Base-by-base conservation (phyloP, 2,888 invertebrate genomes). In the Agrochola circellaris region DNA sequence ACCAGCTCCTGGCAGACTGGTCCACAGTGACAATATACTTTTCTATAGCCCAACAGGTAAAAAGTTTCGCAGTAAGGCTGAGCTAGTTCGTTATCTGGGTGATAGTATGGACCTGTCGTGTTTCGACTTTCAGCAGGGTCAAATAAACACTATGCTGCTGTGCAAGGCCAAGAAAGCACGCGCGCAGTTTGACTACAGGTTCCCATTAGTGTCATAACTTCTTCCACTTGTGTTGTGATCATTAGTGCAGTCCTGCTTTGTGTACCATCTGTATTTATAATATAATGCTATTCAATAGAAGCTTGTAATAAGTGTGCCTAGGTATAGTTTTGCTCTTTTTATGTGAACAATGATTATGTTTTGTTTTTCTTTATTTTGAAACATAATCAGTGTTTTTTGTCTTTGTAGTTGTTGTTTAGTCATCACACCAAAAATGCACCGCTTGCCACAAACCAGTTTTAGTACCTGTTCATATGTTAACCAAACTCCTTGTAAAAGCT, bases 91-190 rank as follows among this genome's bases (percentile, higher is more conserved):
- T 90, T 97, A 97, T 95, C 97, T 98, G 88, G 98, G 98, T 93
- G 98, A 98, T 94, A 97, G 97, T 92, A 97, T 98, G 96, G 98
- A 98, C 97, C 97, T 98, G 90, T 97, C 98, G 90, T 97, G 98
- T 93, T 98, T 98, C 97, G 98, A 98, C 97, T 98, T 98, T 95
- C 97, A 98, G 92, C 97, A 98, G 91, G 98, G 98, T 91, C 98
- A 98, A 96, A 97, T 98, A 93, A 98, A 98, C 95, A 97, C 97
- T 90, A 97, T 97, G 94, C 96, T 97, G 92, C 97, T 97, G 93
- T 97, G 98, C 94, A 98, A 98, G 97, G 97, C 97, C 97, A 98
- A 97, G 97, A 97, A 97, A 94, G 97, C 97, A 93, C 97, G 97
- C 92, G 97, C 97, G 92, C 97, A 97, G 92, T 97, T 97, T 96